Evolutionary conservation across 2,888 invertebrate species (phyloP), one percentile per base, ranked within the genome.

Genomic region (Drosophila mimica): DNA sequence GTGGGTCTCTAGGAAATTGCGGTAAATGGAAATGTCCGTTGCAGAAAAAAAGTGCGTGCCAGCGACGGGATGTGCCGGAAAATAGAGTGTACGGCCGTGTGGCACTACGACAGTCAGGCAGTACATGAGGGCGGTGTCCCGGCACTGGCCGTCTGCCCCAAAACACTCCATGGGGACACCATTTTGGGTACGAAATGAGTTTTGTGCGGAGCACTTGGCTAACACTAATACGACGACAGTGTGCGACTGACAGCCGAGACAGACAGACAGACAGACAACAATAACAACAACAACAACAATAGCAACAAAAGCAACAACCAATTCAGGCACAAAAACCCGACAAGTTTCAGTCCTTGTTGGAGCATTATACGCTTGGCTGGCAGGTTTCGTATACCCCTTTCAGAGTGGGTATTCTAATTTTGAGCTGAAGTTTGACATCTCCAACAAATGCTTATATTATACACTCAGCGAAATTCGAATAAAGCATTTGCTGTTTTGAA

Each of bases 1-100:
- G 25, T 25, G 25, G 48, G 68, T 49, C 33, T 56, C 25, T 46
- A 63, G 79, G 71, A 77, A 82, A 80, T 82, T 82, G 79, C 72
- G 79, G 85, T 75, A 89, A 89, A 86, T 88, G 85, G 76, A 86
- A 84, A 87, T 82, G 89, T 89, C 84, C 68, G 74, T 48, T 76
- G 78, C 88, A 89, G 67, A 31, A 59, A 43, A 61, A 78, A 40
- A 60, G 71, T 73, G 82, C 72, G 80, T 80, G 80, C 77, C 70
- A 59, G 53, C 40, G 68, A 9, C 77, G 60, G 65, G 65, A 71
- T 48, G 36, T 64, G 63, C 36, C 74, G 6, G 58, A 36, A 58
- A 58, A 64, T 40, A 15, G 46, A 25, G 7, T 4, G 20, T 46
- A 15, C 20, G 15, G 13, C 40, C 8, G 63, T 30, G 43, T 61